Evolutionary conservation across 2,113 vertebrate species (phyloP).

Genomic region (Pangasianodon gigas): DNA sequence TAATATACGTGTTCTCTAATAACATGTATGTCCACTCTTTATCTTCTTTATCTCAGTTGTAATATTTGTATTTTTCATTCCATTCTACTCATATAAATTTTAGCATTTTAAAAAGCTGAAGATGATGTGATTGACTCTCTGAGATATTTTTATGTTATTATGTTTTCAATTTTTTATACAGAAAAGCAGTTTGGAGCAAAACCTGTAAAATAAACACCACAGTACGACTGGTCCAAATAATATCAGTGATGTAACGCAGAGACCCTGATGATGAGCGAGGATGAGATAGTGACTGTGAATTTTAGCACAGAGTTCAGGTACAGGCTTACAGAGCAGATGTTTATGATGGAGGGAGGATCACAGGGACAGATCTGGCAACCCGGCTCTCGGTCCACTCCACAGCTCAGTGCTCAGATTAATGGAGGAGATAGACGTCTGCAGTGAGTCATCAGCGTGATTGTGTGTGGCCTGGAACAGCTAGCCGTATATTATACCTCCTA

Average conservation of each 20-base stretch:
- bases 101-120: constrained; percentile 30
- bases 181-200: background rate
- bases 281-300: background rate
- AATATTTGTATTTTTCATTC: constrained; percentile 58
- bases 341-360: constrained; percentile 20
- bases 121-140: background rate
- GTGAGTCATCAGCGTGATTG: constrained; percentile 72
- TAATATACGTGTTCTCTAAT: background rate
- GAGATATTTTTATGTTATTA: background rate
- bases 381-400: constrained; percentile 58
- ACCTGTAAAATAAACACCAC: background rate
- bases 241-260: background rate
- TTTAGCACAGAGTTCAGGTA: background rate
- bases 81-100: constrained; percentile 60
- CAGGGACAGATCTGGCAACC: constrained; percentile 64
- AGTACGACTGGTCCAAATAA: background rate
- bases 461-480: constrained; percentile 55
- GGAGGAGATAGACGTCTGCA: constrained; percentile 73
- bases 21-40: background rate
- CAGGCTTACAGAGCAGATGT: constrained; percentile 24
- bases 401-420: constrained; percentile 77
- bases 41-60: background rate
- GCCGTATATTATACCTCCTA: background rate
- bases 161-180: background rate
- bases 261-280: background rate